phyloP scores from a whole-genome alignment of 2,797 vertebrate species.

The Malurus splendens region DNA sequence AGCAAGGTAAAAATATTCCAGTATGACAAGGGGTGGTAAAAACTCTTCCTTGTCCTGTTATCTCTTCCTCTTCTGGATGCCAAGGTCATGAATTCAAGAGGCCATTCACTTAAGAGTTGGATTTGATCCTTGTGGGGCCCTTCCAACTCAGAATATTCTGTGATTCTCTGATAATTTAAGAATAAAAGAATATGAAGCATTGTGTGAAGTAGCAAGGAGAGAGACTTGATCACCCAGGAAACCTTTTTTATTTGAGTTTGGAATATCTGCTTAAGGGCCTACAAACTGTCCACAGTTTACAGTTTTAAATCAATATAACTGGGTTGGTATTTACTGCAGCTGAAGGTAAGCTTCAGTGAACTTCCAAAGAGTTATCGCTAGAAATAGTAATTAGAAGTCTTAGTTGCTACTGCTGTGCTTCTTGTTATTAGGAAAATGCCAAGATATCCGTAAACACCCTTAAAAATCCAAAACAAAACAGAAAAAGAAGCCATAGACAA shows the following conservation, averaged over 20 bases:
- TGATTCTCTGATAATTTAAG: background rate
- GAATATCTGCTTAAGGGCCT: background rate
- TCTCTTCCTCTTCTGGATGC: background rate
- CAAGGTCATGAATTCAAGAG: background rate
- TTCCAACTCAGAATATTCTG: background rate
- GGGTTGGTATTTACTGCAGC: background rate
- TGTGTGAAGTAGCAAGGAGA: background rate
- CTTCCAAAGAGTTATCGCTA: background rate
- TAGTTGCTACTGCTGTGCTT: background rate
- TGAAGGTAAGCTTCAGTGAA: background rate
- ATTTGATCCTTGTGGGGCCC: background rate
- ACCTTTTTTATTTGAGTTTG: background rate
- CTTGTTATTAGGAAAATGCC: background rate
- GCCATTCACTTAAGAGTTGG: background rate
- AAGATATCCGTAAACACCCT: background rate
- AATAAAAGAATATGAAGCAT: background rate
- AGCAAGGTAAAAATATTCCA: background rate
- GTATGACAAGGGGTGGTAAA: background rate
- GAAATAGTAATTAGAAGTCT: background rate
- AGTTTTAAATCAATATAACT: background rate
- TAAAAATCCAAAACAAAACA: background rate
- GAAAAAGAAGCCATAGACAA: background rate
- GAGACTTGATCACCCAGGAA: background rate
- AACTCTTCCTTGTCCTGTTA: background rate
- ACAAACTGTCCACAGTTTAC: background rate